Evolutionary conservation across 2,113 vertebrate genomes (phyloP).

Genomic region (Naja naja): DNA sequence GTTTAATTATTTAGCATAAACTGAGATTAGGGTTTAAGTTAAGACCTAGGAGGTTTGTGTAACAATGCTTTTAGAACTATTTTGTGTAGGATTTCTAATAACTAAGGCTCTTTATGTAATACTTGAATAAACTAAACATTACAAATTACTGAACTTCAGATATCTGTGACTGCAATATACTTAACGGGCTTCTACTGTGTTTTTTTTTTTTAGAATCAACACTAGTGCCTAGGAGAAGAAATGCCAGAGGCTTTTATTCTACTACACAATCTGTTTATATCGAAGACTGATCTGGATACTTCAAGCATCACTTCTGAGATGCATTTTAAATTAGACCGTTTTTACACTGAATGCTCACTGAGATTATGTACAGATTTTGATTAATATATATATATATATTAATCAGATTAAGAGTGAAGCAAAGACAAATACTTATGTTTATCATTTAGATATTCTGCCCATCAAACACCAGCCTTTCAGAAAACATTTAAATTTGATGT

Average conservation of each 20-base stretch:
- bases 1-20: neutral
- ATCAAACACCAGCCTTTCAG: neutral
- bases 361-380: neutral
- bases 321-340: neutral
- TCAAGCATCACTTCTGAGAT: neutral
- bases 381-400: neutral
- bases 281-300: slow-evolving; percentile 14
- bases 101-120: neutral
- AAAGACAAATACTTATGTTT: neutral
- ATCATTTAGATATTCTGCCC: neutral
- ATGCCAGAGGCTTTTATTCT: slow-evolving; percentile 19
- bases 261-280: neutral
- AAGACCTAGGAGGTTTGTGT: neutral
- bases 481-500: neutral
- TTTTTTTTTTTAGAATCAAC: slow-evolving; percentile 43
- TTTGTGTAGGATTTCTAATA: slow-evolving; percentile 36
- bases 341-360: neutral
- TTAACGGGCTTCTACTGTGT: neutral
- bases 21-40: neutral
- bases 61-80: neutral
- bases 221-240: slow-evolving; percentile 49
- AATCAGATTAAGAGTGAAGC: neutral
- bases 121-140: neutral
- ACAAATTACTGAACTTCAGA: neutral
- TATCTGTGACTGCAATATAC: neutral